Percentiles rank a stretch among this genome's conserved stretches.
phyloP scores from a whole-genome alignment of 1,140 invertebrate genomes.

The Platyscapa corneri region DNA sequence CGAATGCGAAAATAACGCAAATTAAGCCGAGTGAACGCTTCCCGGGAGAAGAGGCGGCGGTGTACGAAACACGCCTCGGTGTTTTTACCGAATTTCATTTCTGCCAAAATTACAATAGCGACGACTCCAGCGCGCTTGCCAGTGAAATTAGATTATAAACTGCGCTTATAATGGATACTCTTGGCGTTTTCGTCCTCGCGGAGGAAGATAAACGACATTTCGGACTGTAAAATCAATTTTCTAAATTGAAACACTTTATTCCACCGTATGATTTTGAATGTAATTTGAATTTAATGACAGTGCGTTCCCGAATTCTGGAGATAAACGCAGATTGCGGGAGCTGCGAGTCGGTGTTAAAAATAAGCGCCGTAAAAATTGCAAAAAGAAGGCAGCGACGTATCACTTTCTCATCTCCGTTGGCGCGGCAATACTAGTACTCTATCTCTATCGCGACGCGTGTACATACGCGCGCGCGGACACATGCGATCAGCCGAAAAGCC shows the following conservation, averaged over 20 bases:
- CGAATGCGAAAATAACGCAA: too few species aligned
- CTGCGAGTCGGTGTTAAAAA: not conserved
- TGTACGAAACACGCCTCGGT: too few species aligned
- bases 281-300: not conserved
- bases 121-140: too few species aligned
- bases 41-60: too few species aligned
- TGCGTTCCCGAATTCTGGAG: not conserved
- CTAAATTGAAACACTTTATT: not conserved
- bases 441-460: conserved; percentile 26
- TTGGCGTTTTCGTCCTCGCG: too few species aligned
- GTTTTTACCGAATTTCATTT: too few species aligned
- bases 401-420: not conserved
- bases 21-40: too few species aligned
- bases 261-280: not conserved
- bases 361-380: not conserved
- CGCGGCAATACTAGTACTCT: not conserved
- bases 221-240: not conserved
- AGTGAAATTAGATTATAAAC: too few species aligned
- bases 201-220: not conserved
- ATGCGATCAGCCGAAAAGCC: conserved; percentile 22
- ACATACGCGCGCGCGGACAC: not conserved
- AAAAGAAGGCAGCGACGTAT: not conserved
- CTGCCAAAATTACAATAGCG: too few species aligned
- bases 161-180: too few species aligned
- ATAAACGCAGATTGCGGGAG: not conserved